Conservation (phyloP, 2,797 vertebrate genomes). For the Chrysocyon brachyurus region DNA sequence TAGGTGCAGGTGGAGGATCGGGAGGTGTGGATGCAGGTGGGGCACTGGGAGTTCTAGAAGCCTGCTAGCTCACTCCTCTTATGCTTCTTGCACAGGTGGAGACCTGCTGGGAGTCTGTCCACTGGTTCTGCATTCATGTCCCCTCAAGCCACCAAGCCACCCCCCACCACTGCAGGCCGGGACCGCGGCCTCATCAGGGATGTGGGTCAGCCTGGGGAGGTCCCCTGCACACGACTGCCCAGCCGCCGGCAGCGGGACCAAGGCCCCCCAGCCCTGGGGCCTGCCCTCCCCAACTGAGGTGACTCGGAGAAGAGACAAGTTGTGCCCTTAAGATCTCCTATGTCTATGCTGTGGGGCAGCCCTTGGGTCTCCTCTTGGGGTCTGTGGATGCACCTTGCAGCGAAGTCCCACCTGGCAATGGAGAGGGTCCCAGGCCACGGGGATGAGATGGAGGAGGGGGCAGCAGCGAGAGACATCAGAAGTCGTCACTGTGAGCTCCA, state of each 20-base stretch:
- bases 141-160: background rate
- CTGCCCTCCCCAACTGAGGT: background rate
- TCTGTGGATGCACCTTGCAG: background rate
- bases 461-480: background rate
- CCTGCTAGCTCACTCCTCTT: background rate
- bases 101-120: background rate
- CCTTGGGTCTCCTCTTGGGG: background rate
- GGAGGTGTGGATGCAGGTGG: too few species aligned
- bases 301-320: background rate
- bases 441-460: background rate
- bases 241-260: background rate
- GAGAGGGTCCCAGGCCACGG: background rate
- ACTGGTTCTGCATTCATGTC: background rate
- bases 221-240: background rate
- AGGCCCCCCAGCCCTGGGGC: too few species aligned
- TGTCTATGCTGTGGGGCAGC: background rate
- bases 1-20: background rate
- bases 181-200: background rate
- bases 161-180: fast-evolving
- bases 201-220: background rate
- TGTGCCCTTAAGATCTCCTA: too few species aligned
- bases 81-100: background rate
- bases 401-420: background rate
- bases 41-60: background rate
- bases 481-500: too few species aligned